Conservation (phyloP, 2,797 vertebrate species). For the Knipowitschia caucasica region DNA sequence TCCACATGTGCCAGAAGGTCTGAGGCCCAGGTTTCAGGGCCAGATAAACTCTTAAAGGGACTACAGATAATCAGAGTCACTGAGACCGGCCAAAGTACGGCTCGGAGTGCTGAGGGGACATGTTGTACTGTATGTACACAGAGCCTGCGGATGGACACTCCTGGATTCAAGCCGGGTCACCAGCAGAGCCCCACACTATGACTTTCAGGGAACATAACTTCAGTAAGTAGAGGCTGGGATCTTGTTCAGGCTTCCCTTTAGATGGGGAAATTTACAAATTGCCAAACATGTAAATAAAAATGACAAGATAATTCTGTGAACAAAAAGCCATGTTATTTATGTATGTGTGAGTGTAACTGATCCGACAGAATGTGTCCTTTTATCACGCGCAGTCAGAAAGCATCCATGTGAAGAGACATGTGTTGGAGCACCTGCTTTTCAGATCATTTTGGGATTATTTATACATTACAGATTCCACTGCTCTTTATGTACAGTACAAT, state of each 20-base stretch:
- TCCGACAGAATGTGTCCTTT: background rate
- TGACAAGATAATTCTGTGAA: slow-evolving; percentile 27
- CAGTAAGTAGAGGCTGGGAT: slow-evolving; percentile 40
- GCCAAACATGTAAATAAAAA: slow-evolving; percentile 34
- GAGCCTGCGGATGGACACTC: slow-evolving; percentile 37
- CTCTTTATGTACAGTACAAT: slow-evolving; percentile 15
- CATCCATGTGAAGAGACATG: slow-evolving; percentile 27
- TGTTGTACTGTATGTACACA: slow-evolving; percentile 54
- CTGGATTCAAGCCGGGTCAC: slow-evolving; percentile 18
- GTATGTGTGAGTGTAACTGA: slow-evolving; percentile 4
- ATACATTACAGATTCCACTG: slow-evolving; percentile 23
- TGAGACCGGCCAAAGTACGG: slow-evolving; percentile 56
- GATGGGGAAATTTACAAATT: slow-evolving; percentile 34
- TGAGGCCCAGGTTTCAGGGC: slow-evolving; percentile 62
- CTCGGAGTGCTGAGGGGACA: slow-evolving; percentile 43
- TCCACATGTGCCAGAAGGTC: slow-evolving; percentile 96
- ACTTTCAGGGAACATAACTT: slow-evolving; percentile 51
- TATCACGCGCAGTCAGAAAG: slow-evolving; percentile 2
- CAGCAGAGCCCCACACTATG: slow-evolving; percentile 12
- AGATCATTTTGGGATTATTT: slow-evolving; percentile 23
- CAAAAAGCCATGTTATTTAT: slow-evolving; percentile 46
- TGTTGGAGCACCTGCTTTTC: slow-evolving; percentile 24
- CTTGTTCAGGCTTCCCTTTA: slow-evolving; percentile 32
- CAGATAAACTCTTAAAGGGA: slow-evolving; percentile 45
- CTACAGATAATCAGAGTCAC: slow-evolving; percentile 58